A percentile compares a stretch with the other conserved stretches of the same genome.
Conservation (phyloP, 2,797 vertebrate genomes). For the Hoplostethus atlanticus region DNA sequence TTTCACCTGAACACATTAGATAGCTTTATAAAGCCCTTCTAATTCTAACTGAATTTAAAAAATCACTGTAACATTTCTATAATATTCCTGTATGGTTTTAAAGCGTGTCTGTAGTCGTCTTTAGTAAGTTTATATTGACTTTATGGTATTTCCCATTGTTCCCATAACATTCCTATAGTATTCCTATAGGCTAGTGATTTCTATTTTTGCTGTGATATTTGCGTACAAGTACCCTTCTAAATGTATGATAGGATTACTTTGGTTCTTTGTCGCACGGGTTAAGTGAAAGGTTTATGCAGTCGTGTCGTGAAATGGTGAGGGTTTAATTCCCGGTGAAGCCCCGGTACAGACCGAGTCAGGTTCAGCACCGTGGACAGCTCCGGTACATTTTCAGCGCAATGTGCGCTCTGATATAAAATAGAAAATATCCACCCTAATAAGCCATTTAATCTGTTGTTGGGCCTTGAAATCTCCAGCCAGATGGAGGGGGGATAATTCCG, state of each 20-base stretch:
- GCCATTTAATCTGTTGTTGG: too few species aligned
- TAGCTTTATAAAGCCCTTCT: too few species aligned
- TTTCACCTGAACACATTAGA: neutral
- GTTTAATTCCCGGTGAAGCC: constrained; percentile 11
- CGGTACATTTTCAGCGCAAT: neutral
- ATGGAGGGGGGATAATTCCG: too few species aligned
- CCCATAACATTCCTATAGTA: too few species aligned
- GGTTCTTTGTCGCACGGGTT: constrained; percentile 40
- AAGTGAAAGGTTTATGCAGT: neutral
- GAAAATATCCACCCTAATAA: too few species aligned
- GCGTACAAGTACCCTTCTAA: neutral
- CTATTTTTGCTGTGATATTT: neutral
- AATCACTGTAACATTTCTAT: neutral
- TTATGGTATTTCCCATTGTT: neutral
- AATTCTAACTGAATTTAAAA: neutral
- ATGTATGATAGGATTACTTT: constrained; percentile 23
- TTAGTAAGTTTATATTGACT: too few species aligned
- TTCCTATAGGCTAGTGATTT: too few species aligned
- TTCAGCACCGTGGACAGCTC: constrained; percentile 75
- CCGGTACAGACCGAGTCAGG: neutral
- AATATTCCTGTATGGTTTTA: too few species aligned
- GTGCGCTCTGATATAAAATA: too few species aligned
- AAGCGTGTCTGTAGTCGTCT: too few species aligned
- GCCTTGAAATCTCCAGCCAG: too few species aligned
- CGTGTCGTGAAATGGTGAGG: neutral